Evolutionary conservation across 2,888 invertebrate species (phyloP), one percentile per base, ranked within the genome.

Genomic region (Dione juno): DNA sequence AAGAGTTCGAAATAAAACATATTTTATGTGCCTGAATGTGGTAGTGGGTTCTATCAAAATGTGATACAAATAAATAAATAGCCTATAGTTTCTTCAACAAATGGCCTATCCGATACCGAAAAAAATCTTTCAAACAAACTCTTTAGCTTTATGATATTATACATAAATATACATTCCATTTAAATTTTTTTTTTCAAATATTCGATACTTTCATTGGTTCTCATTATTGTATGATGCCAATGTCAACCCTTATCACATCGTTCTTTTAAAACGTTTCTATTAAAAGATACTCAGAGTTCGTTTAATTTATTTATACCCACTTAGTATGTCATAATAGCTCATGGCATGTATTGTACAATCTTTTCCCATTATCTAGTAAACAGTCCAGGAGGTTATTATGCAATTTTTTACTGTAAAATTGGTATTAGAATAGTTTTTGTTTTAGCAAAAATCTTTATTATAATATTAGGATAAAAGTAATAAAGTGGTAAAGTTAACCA

Each of bases 181-280:
- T 1, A 16, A 16, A 48, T 48, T 9, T 7, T 3, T 28, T 28
- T 16, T 37, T 6, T 37, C 28, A 16, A 37, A 57, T 6, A 5
- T 57, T 57, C 16, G 7, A 37, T 37, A 0, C 9, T 7, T 54
- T 54, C 54, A 28, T 35, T n/a, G 35, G n/a, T 37, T 54, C 35
- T 35, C n/a, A 37, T 54, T 57, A 57, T 37, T 57, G 10, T 40
- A 37, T 16, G 16, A 57, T 16, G 16, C 57, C 16, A 13, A 45
- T 61, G 45, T 61, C 45, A 61, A 45, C 61, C 61, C 45, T 28
- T 61, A 45, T 61, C 45, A 43, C 21, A 16, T 61, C 1, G 14
- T 41, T 61, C 28, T 41, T 28, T 45, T 61, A 28, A 61, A 61
- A 43, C 9, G 14, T 43, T 43, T 14, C 19, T 61, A 45, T 61